A percentile compares a stretch with the other conserved stretches of the same genome.
Evolutionary conservation across 1,140 invertebrate genomes (phyloP).

Genomic region (Pomacea maculata): DNA sequence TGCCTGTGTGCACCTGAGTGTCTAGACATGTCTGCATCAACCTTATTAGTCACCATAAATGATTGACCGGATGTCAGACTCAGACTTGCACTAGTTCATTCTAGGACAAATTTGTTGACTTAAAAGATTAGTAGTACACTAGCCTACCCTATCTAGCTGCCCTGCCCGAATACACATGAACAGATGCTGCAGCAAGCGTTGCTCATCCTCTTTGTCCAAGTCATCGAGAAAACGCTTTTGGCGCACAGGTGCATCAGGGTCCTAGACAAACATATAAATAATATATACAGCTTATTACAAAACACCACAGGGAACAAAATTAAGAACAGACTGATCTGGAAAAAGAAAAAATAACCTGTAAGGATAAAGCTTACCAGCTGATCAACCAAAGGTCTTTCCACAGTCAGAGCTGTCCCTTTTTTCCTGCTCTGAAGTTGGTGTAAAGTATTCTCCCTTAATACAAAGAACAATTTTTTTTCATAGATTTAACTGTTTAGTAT

Average conservation of each 20-base stretch:
- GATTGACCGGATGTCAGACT: not conserved
- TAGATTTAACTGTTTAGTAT: not conserved
- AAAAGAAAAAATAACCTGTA: not conserved
- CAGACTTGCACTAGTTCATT: not conserved
- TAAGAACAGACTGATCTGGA: not conserved
- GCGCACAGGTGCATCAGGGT: slow-evolving; percentile 91
- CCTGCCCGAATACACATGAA: slow-evolving; percentile 87
- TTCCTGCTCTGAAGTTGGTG: slow-evolving; percentile 75
- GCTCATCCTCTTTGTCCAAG: slow-evolving; percentile 87
- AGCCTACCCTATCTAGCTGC: slow-evolving; percentile 74
- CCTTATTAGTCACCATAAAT: not conserved
- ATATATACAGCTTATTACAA: not conserved
- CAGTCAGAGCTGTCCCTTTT: slow-evolving; percentile 43
- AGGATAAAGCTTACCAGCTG: slow-evolving; percentile 67
- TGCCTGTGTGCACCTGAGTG: too few relatives aligned
- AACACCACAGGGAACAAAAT: too few relatives aligned
- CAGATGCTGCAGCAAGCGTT: slow-evolving; percentile 75
- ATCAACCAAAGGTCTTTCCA: slow-evolving; percentile 73
- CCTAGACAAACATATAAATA: slow-evolving; percentile 57
- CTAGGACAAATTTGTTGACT: not conserved
- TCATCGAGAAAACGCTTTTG: slow-evolving; percentile 85
- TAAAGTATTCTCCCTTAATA: slow-evolving; percentile 81
- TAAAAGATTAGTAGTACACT: slow-evolving; percentile 5
- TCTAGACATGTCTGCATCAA: not conserved
- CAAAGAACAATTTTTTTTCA: not conserved